Evolutionary conservation across 2,113 vertebrate species (phyloP).

Genomic region (Salvator merianae): DNA sequence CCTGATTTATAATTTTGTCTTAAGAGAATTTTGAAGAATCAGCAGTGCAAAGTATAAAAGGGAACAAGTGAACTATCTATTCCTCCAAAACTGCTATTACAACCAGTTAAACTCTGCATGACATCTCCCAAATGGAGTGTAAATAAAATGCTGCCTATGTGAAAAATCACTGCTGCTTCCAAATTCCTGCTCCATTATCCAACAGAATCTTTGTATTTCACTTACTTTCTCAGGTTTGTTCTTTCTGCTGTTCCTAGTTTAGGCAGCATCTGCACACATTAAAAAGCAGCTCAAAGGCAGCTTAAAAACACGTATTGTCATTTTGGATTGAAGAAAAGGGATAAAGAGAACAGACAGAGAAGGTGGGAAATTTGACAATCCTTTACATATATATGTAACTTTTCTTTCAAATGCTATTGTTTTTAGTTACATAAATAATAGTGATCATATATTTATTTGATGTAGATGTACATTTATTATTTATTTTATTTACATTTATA

Average conservation of each 20-base stretch:
- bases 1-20: conserved; percentile 55
- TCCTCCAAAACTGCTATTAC: conserved; percentile 53
- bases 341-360: no score
- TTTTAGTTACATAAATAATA: no score
- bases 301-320: no score
- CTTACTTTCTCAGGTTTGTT: neutral
- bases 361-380: no score
- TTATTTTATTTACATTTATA: no score
- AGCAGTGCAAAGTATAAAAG: conserved; percentile 42
- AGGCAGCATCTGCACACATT: no score
- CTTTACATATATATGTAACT: no score
- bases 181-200: conserved; percentile 30
- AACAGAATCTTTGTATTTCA: neutral
- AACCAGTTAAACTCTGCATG: conserved; percentile 62
- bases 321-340: no score
- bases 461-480: no score
- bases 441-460: no score
- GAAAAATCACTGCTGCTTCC: conserved; percentile 44
- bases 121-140: conserved; percentile 62
- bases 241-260: neutral
- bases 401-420: no score
- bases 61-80: conserved; percentile 21
- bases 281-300: no score
- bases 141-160: conserved; percentile 58
- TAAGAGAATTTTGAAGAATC: conserved; percentile 42